Percentiles rank a stretch among this genome's conserved stretches.
Conservation (phyloP, 2,113 vertebrate species). For the Oryzias melastigma region DNA sequence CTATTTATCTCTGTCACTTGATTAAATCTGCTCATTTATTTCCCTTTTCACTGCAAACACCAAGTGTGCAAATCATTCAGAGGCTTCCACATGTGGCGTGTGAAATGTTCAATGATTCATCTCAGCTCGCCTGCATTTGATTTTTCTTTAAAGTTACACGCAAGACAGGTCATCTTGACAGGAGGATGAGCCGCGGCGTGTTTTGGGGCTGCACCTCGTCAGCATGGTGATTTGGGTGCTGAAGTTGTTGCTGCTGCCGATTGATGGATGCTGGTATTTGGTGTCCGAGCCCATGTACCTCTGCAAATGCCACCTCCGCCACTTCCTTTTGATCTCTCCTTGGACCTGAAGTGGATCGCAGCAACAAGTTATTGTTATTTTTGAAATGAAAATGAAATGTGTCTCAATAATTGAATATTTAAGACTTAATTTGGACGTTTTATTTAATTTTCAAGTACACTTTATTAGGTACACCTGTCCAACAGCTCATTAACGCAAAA, state of each 20-base stretch:
- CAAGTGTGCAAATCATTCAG: background rate
- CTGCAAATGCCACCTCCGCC: constrained; percentile 98
- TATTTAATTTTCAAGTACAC: no score
- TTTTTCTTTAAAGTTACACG: constrained; percentile 38
- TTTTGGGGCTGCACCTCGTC: constrained; percentile 96
- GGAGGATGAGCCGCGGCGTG: constrained; percentile 70
- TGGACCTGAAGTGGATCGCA: constrained; percentile 81
- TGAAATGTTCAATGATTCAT: constrained; percentile 4
- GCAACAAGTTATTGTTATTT: background rate
- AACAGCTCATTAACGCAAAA: no score
- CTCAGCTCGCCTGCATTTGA: constrained; percentile 4
- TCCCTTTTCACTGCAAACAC: background rate
- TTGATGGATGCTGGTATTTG: constrained; percentile 95
- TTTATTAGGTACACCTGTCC: no score
- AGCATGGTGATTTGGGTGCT: constrained; percentile 97
- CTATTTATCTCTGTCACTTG: background rate
- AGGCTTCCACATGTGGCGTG: background rate
- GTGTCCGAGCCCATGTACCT: constrained; percentile 92
- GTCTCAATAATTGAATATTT: no score
- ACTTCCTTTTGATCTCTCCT: constrained; percentile 97
- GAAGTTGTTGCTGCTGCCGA: constrained; percentile 95
- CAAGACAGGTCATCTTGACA: constrained; percentile 70
- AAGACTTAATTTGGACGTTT: no score
- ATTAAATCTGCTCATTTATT: background rate
- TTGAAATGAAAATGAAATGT: background rate